Evolutionary conservation across 1,140 invertebrate species (phyloP), one percentile per base, ranked within the genome.

Genomic region (Sycophila sp.): DNA sequence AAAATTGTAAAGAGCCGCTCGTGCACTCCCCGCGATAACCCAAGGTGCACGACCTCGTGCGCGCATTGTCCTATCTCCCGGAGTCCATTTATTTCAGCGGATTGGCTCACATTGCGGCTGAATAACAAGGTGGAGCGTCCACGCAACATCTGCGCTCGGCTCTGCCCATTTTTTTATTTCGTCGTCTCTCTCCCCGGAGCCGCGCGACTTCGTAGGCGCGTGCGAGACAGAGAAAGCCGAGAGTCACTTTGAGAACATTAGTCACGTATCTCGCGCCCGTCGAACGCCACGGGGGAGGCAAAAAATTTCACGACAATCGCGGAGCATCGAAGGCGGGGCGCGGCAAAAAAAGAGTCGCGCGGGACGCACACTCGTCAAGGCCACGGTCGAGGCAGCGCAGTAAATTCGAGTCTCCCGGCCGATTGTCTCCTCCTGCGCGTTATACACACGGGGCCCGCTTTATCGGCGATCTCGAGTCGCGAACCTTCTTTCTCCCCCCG

Each of bases 331-430:
- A 19, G 51, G 51, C 26, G 51, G 42, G 24, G 56, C n/a, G n/a
- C n/a, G 56, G 45, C 42, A 34, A 45, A 55, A 67, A 67, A 22
- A 47, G 2, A 19, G 7, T 26, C 7, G 19, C 28, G 53, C 13
- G 8, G 51, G 17, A 15, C 62, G 32, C 30, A 49, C 24, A 38
- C 36, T 19, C 8, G 19, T 30, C 26, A 34, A 17, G 42, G 19
- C 11, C n/a, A 26, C 24, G 22, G 11, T 1, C 38, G 58, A 42
- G 30, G 59, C 2, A 15, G 26, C 26, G n/a, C n/a, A 32, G 56
- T 62, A 67, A 71, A 64, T 73, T 73, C 59, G 58, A 38, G 47
- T 13, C 58, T 72, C n/a, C n/a, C n/a, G n/a, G n/a, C n/a, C 55
- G 55, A 72, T 64, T 69, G 38, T 69, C 53, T 73, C 59, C 26